Base-by-base conservation (phyloP, 2,113 vertebrate species). In the Gnathonemus longibarbis region DNA sequence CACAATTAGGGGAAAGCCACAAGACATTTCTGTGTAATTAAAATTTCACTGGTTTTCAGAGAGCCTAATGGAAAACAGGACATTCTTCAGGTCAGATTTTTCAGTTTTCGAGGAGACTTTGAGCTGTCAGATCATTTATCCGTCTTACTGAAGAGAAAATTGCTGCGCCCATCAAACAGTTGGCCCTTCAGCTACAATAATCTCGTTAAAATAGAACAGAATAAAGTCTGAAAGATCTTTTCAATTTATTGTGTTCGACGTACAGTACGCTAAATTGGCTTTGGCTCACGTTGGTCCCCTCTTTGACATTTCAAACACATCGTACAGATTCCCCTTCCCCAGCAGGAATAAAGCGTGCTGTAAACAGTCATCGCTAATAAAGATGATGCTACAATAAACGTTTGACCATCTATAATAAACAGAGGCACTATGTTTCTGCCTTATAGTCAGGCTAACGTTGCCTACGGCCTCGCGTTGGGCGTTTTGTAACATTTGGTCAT, bases 21-120 rank as follows among this genome's bases (percentile, higher is more conserved):
- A 17, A 87, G 27, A 87, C 48, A 52, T 87, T 87, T 53, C 85
- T 53, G 50, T 35, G 15, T 35, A 53, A 56, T 35, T 27, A 87
- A 87, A 53, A 53, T 87, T 52, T 87, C 48, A 87, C 50, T 19
- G 50, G n/a, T 27, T 87, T 87, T 53, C 31, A 35, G 15, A 39
- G 27, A 39, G 31, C 7, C 85, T 87, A 52, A 87, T 53, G 49
- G 21, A 53, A 35, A 87, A 87, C 27, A 87, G 85, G 50, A 35
- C 50, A 39, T 53, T 87, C 50, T 87, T 87, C 85, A 35, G 49
- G 48, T 53, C 85, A 35, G 50, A 53, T 87, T 87, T 87, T 87
- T 56, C 13, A 19, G 85, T 87, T 53, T 87, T 56, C 53, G 85
- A 87, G 48, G 17, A 56, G 49, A 53, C n/a, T 53, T 27, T 15